Conservation (phyloP, 2,113 vertebrate species). For the Sinocyclocheilus rhinocerous region DNA sequence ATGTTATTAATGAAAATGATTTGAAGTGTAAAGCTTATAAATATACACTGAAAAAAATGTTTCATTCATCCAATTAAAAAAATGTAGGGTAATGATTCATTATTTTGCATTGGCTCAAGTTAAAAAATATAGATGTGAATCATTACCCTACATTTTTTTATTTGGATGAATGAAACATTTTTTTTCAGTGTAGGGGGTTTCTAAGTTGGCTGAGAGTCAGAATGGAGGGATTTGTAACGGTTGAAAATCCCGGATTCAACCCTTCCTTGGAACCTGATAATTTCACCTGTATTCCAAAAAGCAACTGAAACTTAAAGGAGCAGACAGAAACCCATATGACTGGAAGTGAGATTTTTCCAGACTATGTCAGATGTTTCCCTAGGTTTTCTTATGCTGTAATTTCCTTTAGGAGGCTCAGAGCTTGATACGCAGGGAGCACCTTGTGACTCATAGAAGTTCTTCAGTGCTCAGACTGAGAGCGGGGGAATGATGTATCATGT, state of each 20-base stretch:
- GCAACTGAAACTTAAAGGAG: constrained; percentile 40
- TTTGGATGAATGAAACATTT: no score
- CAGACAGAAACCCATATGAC: constrained; percentile 38
- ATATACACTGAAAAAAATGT: background rate
- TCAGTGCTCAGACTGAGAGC: background rate
- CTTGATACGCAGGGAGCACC: background rate
- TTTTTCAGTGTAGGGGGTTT: background rate
- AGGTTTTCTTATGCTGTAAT: background rate
- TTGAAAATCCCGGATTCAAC: background rate
- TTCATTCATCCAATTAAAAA: no score
- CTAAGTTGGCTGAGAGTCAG: background rate
- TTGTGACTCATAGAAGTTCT: constrained; percentile 48
- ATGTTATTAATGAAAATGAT: no score
- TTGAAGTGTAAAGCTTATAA: background rate
- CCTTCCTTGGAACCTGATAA: background rate
- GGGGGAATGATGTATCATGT: constrained; percentile 6
- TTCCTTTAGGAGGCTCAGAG: background rate
- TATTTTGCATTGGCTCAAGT: no score
- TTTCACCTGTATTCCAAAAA: background rate
- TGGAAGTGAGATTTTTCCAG: constrained; percentile 15
- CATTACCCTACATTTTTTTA: no score
- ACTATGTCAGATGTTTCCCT: constrained; percentile 1
- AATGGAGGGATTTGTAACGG: background rate
- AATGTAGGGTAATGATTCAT: no score
- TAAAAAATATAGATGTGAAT: no score